A percentile compares a stretch with the other conserved stretches of the same genome.
Conservation (phyloP, 2,888 invertebrate genomes). For the Antheraea assamensis region DNA sequence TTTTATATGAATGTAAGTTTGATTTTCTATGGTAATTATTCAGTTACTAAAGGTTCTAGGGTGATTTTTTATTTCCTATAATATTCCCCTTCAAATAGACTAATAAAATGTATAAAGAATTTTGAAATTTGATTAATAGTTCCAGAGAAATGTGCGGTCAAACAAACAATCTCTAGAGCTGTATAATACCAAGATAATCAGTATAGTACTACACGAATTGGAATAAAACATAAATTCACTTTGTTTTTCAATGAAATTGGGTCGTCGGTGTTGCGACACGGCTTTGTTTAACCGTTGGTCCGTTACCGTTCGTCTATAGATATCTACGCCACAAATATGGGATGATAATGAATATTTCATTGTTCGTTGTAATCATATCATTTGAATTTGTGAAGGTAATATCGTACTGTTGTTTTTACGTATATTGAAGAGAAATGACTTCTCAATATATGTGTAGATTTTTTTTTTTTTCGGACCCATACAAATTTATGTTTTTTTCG, state of each 20-base stretch:
- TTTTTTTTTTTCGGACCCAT: too few species aligned
- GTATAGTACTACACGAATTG: neutral
- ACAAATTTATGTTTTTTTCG: too few species aligned
- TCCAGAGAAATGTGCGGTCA: too few species aligned
- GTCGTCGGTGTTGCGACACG: neutral
- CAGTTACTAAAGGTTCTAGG: too few species aligned
- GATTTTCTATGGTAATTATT: too few species aligned
- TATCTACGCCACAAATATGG: neutral
- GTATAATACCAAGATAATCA: neutral
- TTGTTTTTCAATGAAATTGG: slow-evolving; percentile 9
- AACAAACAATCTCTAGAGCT: neutral
- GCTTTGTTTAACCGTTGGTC: neutral
- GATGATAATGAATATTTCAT: slow-evolving; percentile 12
- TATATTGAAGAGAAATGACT: neutral
- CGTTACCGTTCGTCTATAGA: neutral
- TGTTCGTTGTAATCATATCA: neutral
- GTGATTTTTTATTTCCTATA: too few species aligned
- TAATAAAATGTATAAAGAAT: too few species aligned
- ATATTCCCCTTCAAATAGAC: too few species aligned
- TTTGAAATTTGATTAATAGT: too few species aligned
- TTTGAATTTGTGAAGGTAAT: slow-evolving; percentile 11
- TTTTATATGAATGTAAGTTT: too few species aligned
- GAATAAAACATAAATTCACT: neutral
- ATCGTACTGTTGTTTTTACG: neutral
- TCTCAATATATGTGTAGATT: too few species aligned